These are phyloP conservation scores for Anthoscopus minutus DNA, from an alignment of 2,113 vertebrate species.

Conservation along the genomic window DNA sequence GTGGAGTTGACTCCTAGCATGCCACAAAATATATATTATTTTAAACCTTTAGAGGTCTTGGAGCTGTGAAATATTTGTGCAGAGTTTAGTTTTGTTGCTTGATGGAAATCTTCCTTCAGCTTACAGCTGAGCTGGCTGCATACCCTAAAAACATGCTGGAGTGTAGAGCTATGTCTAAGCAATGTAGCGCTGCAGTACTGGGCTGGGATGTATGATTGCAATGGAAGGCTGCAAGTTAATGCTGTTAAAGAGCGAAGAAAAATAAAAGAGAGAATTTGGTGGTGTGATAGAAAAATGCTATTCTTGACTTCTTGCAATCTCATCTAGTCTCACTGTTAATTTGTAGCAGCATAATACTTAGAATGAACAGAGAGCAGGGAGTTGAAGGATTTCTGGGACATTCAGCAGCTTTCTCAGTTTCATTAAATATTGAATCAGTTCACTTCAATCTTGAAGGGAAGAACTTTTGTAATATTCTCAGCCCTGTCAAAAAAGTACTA, in stretches of 20 bases:
- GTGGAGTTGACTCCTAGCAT: not conserved
- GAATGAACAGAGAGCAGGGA: not conserved
- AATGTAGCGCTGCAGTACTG: not conserved
- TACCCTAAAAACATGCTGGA: slow-evolving; percentile 39
- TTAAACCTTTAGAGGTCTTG: slow-evolving; percentile 28
- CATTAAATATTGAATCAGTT: slow-evolving; percentile 52
- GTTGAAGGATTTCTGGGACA: slow-evolving; percentile 8
- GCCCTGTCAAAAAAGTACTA: not conserved
- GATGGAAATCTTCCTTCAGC: slow-evolving; percentile 15
- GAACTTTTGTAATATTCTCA: not conserved
- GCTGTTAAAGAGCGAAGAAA: not conserved
- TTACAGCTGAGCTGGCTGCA: slow-evolving; percentile 44
- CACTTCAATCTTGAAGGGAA: not conserved
- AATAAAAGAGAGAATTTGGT: not conserved
- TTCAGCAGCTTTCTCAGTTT: slow-evolving; percentile 22
- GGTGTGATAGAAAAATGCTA: not conserved
- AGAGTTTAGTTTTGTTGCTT: slow-evolving; percentile 34
- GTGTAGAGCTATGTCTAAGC: not conserved
- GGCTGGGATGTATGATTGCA: not conserved
- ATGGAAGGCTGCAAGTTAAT: slow-evolving; percentile 20
- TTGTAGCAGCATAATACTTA: slow-evolving; percentile 15
- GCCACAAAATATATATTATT: not conserved
- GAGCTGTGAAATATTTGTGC: slow-evolving; percentile 41
- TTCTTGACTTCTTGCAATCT: slow-evolving; percentile 36
- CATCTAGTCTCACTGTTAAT: not conserved